Evolutionary conservation across 2,113 vertebrate genomes (phyloP), one percentile per base, ranked within the genome.

Genomic region (Passer montanus): DNA sequence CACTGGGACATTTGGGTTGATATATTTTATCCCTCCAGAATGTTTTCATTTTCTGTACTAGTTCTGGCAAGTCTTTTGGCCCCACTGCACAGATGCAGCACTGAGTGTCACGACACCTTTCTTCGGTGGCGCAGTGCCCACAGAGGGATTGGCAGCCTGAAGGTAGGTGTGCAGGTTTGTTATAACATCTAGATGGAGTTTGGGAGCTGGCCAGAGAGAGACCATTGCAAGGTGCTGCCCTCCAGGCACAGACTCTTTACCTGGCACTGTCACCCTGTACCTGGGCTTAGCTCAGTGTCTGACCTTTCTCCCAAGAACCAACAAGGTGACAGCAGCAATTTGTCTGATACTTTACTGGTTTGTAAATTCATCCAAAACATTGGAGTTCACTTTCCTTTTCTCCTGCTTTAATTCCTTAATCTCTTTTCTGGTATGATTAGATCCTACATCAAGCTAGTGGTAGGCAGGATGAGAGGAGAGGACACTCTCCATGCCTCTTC

Each of bases 161-260:
- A 78, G 28, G 14, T 22, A 31, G 23, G 31, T 55, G 59, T 35
- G 33, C 8, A 75, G 30, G 14, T 79, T 49, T 77, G 24, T 39
- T 56, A 6, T 23, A 28, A 90, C 79, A n/a, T n/a, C 41, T 56
- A 5, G 44, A 11, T 7, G 35, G 52, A 63, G 11, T 47, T 64
- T 0, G 0, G 58, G 62, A 55, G 35, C 52, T 76, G 83, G 10
- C 30, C 75, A 69, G 33, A 1, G 2, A 59, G 37, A 69, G 6
- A 59, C 41, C 10, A 11, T 30, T 58, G 50, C 60, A 72, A 72
- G 35, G 7, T 64, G 33, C 56, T 92, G 64, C 35, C 3, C 30
- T 56, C 33, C 47, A 76, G 39, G 24, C 49, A 55, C 7, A 55
- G 60, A 35, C 22, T 62, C 66, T 66, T 46, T 52, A 33, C 28